These are phyloP conservation scores for Adela reaumurella DNA, from an alignment of 2,888 invertebrate species.

Conservation along the genomic window DNA sequence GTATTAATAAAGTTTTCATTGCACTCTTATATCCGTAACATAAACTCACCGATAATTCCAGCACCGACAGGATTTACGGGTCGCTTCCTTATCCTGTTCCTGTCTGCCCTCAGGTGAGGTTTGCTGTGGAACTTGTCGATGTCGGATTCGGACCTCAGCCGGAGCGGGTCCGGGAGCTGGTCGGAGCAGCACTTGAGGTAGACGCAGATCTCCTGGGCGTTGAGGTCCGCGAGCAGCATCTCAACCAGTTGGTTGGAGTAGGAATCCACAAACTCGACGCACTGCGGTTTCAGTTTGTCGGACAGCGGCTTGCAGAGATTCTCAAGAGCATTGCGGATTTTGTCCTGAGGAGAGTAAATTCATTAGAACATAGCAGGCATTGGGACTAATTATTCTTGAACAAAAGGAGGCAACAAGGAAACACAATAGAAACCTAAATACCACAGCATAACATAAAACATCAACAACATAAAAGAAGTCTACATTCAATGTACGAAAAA, in stretches of 20 bases:
- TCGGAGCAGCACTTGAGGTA: slow-evolving; percentile 70
- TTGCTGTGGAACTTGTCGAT: slow-evolving; percentile 35
- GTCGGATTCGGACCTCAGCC: slow-evolving; percentile 15
- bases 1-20: too few relatives aligned
- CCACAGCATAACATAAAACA: too few relatives aligned
- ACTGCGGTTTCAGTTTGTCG: slow-evolving; percentile 59
- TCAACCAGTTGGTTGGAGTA: slow-evolving; percentile 76
- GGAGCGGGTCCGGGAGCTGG: slow-evolving; percentile 28
- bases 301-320: slow-evolving; percentile 69
- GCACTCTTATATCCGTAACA: too few relatives aligned
- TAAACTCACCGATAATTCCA: slow-evolving; percentile 45
- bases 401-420: too few relatives aligned
- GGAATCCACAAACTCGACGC: slow-evolving; percentile 70
- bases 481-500: too few relatives aligned
- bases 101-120: slow-evolving; percentile 31
- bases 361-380: too few relatives aligned
- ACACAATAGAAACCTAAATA: too few relatives aligned
- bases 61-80: slow-evolving; percentile 13
- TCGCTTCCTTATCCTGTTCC: slow-evolving; percentile 34
- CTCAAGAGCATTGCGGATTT: slow-evolving; percentile 65
- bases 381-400: too few relatives aligned
- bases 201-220: slow-evolving; percentile 67
- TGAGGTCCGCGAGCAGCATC: slow-evolving; percentile 71
- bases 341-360: too few relatives aligned
- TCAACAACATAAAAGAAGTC: too few relatives aligned